These are phyloP conservation scores for Rhinatrema bivittatum DNA, from an alignment of 2,797 vertebrate species.

Conservation along the genomic window DNA sequence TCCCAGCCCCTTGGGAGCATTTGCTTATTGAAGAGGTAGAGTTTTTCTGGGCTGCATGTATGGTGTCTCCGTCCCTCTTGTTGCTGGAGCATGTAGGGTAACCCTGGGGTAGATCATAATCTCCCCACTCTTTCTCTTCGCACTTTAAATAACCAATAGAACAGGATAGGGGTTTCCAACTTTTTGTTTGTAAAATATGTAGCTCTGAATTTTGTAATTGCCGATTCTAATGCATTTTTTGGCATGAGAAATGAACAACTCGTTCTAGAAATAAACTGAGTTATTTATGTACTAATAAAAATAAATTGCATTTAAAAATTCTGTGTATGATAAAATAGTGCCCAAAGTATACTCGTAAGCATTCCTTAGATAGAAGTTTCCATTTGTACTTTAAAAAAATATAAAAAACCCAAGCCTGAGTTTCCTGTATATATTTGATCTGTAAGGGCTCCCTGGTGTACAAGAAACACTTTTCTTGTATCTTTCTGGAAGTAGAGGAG, in stretches of 20 bases:
- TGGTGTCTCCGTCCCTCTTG: not conserved
- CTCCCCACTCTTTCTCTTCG: constrained; percentile 1
- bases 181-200: no score
- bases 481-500: no score
- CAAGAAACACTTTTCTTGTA: no score
- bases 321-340: not conserved
- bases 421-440: constrained; percentile 5
- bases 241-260: no score
- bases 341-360: constrained; percentile 1
- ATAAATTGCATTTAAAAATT: not conserved
- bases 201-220: no score
- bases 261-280: not conserved
- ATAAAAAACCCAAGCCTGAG: no score
- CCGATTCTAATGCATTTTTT: no score
- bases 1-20: not conserved
- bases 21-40: not conserved
- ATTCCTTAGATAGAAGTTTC: not conserved
- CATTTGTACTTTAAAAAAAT: not conserved
- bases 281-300: not conserved
- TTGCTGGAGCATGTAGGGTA: not conserved
- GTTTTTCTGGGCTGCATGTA: not conserved
- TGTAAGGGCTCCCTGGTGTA: no score
- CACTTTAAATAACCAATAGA: constrained; percentile 34
- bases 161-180: no score
- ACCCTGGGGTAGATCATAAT: not conserved